Percentiles rank a stretch among this genome's conserved stretches.
Evolutionary conservation across 2,113 vertebrate species (phyloP).

Genomic region (Onychostoma macrolepis): DNA sequence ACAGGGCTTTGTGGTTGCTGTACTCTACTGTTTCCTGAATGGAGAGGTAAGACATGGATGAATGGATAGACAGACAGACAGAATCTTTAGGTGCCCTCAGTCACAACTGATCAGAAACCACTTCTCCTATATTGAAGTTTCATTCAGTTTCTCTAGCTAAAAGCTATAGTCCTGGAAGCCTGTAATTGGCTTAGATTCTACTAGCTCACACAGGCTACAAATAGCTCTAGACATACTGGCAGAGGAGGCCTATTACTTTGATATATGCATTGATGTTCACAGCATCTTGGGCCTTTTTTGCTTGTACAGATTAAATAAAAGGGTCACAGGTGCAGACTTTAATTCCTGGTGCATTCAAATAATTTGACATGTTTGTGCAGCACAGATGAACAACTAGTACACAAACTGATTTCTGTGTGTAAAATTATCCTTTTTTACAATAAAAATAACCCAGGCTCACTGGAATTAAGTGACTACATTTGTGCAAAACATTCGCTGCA

Average conservation of each 20-base stretch:
- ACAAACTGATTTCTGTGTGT: background rate
- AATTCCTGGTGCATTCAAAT: background rate
- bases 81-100: background rate
- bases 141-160: background rate
- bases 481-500: background rate
- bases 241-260: slow-evolving; percentile 24
- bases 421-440: background rate
- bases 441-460: background rate
- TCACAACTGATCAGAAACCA: background rate
- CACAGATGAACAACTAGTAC: background rate
- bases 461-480: background rate
- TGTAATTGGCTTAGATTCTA: slow-evolving; percentile 22
- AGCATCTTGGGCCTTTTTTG: slow-evolving; percentile 1
- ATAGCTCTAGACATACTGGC: background rate
- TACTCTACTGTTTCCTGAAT: slow-evolving; percentile 97
- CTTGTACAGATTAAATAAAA: slow-evolving; percentile 27
- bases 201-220: background rate
- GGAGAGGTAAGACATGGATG: slow-evolving; percentile 84
- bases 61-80: background rate
- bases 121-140: background rate
- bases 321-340: background rate
- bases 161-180: background rate
- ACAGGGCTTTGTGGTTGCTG: slow-evolving; percentile 95
- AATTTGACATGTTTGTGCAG: background rate
- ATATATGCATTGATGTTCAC: slow-evolving; percentile 6